A percentile compares a stretch with the other conserved stretches of the same genome.
These are phyloP conservation scores for Hyposoter dolosus DNA, from an alignment of 2,888 invertebrate species.

Conservation along the genomic window DNA sequence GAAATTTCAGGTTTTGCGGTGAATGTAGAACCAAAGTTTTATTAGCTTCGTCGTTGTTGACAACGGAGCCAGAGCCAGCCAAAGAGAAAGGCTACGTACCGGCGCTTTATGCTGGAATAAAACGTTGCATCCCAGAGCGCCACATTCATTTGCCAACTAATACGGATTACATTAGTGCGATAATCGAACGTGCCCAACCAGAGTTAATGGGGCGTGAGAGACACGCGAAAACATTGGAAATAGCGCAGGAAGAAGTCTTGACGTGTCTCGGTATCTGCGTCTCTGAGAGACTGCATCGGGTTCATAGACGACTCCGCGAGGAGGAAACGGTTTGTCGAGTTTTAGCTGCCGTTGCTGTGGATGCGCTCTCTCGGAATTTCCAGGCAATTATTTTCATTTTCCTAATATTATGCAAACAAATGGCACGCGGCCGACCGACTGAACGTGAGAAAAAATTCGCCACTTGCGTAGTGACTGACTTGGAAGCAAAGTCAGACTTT, in stretches of 20 bases:
- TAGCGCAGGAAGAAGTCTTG: constrained; percentile 98
- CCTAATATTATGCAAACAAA: constrained; percentile 62
- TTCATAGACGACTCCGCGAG: constrained; percentile 94
- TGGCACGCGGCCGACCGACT: too few species aligned
- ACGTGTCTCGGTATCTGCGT: constrained; percentile 97
- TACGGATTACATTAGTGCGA: constrained; percentile 94
- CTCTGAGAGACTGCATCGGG: constrained; percentile 94
- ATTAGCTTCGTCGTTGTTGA: constrained; percentile 93
- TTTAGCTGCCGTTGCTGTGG: constrained; percentile 94
- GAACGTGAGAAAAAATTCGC: too few species aligned
- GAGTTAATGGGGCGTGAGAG: constrained; percentile 96
- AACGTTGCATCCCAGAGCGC: constrained; percentile 93
- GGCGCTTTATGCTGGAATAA: constrained; percentile 94
- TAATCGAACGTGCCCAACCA: constrained; percentile 96
- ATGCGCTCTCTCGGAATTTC: constrained; percentile 95
- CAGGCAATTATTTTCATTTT: constrained; percentile 84
- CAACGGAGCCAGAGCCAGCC: constrained; percentile 92
- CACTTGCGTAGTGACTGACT: too few species aligned
- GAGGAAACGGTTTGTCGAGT: constrained; percentile 98
- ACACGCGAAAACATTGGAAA: constrained; percentile 98
- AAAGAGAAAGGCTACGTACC: constrained; percentile 96
- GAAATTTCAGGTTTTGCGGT: constrained; percentile 90
- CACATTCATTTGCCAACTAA: constrained; percentile 95
- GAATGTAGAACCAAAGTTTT: constrained; percentile 97
- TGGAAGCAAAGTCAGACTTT: too few species aligned